phyloP scores from a whole-genome alignment of 2,113 vertebrate species.

The Aegithalos caudatus region DNA sequence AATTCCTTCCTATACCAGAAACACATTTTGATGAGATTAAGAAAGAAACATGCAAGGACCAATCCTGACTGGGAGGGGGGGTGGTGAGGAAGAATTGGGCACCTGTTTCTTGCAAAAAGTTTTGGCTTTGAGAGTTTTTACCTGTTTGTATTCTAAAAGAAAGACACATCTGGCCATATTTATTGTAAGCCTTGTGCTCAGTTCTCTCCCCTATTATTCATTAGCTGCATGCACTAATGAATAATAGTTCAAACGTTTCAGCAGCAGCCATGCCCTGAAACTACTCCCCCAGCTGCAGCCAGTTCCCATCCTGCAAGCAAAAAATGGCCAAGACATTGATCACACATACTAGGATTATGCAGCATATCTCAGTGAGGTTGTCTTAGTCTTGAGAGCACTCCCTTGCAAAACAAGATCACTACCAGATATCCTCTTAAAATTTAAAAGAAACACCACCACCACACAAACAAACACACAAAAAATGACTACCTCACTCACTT shows the following conservation, averaged over 20 bases:
- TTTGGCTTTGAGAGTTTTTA: not conserved
- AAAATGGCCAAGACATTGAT: not conserved
- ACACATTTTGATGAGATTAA: not conserved
- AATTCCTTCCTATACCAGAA: not conserved
- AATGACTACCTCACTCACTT: not conserved
- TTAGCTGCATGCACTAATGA: too few relatives aligned
- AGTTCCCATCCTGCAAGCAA: not conserved
- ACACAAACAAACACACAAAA: not conserved
- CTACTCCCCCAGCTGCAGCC: not conserved
- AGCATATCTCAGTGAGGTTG: not conserved
- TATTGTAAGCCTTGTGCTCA: not conserved
- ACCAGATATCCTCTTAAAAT: not conserved
- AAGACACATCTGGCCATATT: not conserved
- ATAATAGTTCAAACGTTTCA: not conserved
- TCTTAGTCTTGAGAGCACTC: not conserved
- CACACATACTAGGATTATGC: not conserved
- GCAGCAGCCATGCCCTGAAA: not conserved
- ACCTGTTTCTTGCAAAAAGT: not conserved
- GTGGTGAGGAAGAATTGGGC: not conserved
- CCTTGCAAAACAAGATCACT: not conserved
- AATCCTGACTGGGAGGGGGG: accelerated
- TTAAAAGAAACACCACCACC: not conserved
- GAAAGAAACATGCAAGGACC: not conserved
- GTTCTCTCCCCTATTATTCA: not conserved
- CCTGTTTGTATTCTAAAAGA: not conserved